Evolutionary conservation across 2,797 vertebrate genomes (phyloP), one percentile per base, ranked within the genome.

Genomic region (Heliangelus exortis): DNA sequence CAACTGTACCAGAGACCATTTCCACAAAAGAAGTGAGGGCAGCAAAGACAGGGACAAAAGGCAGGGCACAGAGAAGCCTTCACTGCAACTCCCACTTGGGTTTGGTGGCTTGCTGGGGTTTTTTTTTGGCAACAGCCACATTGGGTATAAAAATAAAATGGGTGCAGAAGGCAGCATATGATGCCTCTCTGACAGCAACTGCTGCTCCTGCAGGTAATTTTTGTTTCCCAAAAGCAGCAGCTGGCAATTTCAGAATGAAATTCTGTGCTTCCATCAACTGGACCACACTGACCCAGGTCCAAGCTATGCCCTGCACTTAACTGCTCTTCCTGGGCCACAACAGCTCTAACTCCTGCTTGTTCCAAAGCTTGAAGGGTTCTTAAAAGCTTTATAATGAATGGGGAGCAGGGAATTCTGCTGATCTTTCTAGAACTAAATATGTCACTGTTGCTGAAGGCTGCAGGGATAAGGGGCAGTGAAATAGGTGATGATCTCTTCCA

Each of bases 61-160:
- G n/a, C 34, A 71, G 26, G 39, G 58, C 62, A 43, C 26, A 20
- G 7, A 26, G 11, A 28, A 21, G 12, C 7, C 36, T 47, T 29
- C 33, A 15, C 43, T 6, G 23, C 74, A 36, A 9, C 53, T 18
- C 67, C 39, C 62, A 8, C 18, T 53, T 23, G 16, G 17, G 7
- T 63, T 25, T 12, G 51, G 63, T 13, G 50, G 25, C 16, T 36
- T n/a, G 7, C 1, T 11, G 48, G 39, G 43, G 0, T 0, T 11
- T 20, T 23, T 71, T 71, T 51, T 66, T n/a, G 4, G 33, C 39
- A 29, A 69, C 2, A 41, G 10, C 1, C 26, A 20, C 20, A 12
- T 51, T 69, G 57, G 12, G 15, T 51, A 29, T 67, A 69, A 55
- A 23, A 0, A 34, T 3, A 6, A 66, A 45, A 34, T 1, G 33